Evolutionary conservation across 2,888 invertebrate species (phyloP).

Genomic region (Cremastinae sp.): DNA sequence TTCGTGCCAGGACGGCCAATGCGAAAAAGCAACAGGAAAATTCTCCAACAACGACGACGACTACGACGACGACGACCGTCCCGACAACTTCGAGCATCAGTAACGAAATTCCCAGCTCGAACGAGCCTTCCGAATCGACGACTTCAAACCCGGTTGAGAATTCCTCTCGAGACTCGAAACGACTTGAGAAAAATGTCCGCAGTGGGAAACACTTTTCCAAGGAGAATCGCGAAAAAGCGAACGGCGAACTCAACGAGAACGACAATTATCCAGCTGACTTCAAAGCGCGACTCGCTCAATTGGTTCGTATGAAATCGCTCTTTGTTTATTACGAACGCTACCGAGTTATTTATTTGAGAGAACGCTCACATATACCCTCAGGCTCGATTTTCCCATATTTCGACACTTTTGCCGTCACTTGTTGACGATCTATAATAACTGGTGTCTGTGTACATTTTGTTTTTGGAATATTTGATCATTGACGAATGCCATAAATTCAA

Average conservation of each 20-base stretch:
- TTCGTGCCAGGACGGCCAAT: constrained; percentile 71
- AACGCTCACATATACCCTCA: too few relatives aligned
- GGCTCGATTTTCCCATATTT: too few relatives aligned
- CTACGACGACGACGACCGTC: constrained; percentile 20
- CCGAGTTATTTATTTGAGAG: too few relatives aligned
- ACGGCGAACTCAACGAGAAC: constrained; percentile 65
- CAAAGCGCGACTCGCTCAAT: constrained; percentile 74
- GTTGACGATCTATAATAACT: too few relatives aligned
- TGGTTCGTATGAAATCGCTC: constrained; percentile 68
- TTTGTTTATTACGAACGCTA: too few relatives aligned
- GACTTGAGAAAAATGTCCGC: constrained; percentile 54
- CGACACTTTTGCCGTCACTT: too few relatives aligned
- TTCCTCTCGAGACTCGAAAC: constrained; percentile 59
- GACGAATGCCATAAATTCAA: too few relatives aligned
- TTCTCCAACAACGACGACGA: constrained; percentile 61
- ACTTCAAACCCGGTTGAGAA: constrained; percentile 20
- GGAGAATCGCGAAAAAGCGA: constrained; percentile 50
- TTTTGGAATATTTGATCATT: too few relatives aligned
- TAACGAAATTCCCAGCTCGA: constrained; percentile 67
- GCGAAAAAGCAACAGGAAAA: constrained; percentile 65
- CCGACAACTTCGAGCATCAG: constrained; percentile 38
- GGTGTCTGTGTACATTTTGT: too few relatives aligned
- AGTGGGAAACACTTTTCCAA: constrained; percentile 70
- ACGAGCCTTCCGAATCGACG: constrained; percentile 48
- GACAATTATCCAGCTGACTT: constrained; percentile 78